A percentile compares a stretch with the other conserved stretches of the same genome.
phyloP scores from a whole-genome alignment of 2,888 invertebrate genomes.

The Hipparchia semele region DNA sequence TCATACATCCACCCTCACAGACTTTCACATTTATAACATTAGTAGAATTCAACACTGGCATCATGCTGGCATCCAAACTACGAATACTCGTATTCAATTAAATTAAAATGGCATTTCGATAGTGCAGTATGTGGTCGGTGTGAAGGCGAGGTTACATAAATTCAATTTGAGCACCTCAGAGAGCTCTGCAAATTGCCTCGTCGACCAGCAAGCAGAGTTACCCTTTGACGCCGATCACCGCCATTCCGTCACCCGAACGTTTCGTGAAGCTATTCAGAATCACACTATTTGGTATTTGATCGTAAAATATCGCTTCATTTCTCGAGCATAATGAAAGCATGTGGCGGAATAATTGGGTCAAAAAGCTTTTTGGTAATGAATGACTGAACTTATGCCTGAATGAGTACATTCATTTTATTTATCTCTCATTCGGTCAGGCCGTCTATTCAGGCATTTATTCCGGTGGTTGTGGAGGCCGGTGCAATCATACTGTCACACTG shows the following conservation, averaged over 20 bases:
- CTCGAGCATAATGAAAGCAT: background rate
- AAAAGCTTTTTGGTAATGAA: background rate
- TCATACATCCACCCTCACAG: too few relatives aligned
- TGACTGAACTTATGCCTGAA: background rate
- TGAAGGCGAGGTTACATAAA: conserved; percentile 69
- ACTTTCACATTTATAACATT: too few relatives aligned
- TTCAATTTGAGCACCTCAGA: conserved; percentile 74
- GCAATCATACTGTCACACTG: too few relatives aligned
- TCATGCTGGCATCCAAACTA: background rate
- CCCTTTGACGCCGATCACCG: conserved; percentile 67
- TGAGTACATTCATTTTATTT: background rate
- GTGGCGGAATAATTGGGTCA: background rate
- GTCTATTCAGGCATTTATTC: too few relatives aligned
- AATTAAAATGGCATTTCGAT: background rate
- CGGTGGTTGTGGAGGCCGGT: too few relatives aligned
- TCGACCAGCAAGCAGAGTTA: conserved; percentile 58
- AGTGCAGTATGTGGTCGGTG: conserved; percentile 43
- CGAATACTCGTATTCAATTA: background rate
- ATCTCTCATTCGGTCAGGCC: background rate
- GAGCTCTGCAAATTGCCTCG: conserved; percentile 70
- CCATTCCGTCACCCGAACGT: conserved; percentile 57
- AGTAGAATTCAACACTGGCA: too few relatives aligned
- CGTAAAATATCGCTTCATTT: conserved; percentile 23
- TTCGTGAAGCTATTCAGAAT: conserved; percentile 51
- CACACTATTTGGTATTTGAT: conserved; percentile 44